Base-by-base conservation (phyloP, 2,888 invertebrate genomes). In the Luffia ferchaultella region DNA sequence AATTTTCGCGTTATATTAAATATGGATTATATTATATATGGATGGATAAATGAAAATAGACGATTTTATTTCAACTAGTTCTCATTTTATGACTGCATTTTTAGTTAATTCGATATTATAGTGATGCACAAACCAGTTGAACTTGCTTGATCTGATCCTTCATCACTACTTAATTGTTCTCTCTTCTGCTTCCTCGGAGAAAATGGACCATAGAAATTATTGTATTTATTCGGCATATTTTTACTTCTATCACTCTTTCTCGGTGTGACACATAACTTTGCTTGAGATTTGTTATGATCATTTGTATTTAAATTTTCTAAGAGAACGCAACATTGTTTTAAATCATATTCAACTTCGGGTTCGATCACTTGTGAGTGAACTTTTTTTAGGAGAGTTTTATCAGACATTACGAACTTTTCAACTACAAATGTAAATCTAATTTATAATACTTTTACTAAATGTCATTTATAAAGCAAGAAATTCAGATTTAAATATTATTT, bases 211-310 rank as follows among this genome's bases (percentile, higher is more conserved):
- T 76, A 48, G 53, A 67, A 79, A 47, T 78, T 76, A 15, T 70
- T 71, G 66, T 70, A 80, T 61, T 73, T 78, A 52, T 73, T 73
- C 42, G 82, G 78, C 57, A 70, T 76, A 41, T 54, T 68, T 53
- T 78, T 67, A 20, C 63, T 60, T 57, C 82, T 67, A 3, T 60
- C 60, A 18, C 71, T 64, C 50, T 76, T 67, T 61, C 73, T 68
- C 20, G 73, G 71, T n/a, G 73, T 5, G 15, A 18, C 5, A 3
- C 18, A 5, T 18, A n/a, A 3, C 7, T 18, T 2, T 16, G 1
- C 17, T 16, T 1, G n/a, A 18, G 41, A 41, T 17, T 18, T 17
- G 18, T 18, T 18, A 7, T 3, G 5, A 45, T 45, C 45, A 16
- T 18, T 45, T 16, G 16, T 18, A 18, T 18, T 45, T n/a, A 45